A percentile compares a stretch with the other conserved stretches of the same genome.
phyloP scores from a whole-genome alignment of 1,140 invertebrate species.

The Paracyclopina nana region DNA sequence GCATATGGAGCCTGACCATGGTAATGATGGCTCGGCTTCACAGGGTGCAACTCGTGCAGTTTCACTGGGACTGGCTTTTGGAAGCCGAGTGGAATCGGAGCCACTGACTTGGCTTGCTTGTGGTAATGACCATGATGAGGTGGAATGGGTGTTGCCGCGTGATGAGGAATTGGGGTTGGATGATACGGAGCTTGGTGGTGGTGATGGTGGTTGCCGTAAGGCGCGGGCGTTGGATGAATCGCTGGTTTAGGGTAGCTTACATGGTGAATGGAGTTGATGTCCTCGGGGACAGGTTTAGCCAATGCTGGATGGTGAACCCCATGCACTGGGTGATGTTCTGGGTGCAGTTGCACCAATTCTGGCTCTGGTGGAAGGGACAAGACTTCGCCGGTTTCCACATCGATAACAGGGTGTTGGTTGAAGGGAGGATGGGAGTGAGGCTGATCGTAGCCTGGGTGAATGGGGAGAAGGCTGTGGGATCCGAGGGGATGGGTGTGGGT shows the following conservation, averaged over 20 bases:
- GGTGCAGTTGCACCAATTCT: neutral
- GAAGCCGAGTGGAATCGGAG: no score
- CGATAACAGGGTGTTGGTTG: neutral
- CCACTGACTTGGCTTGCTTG: no score
- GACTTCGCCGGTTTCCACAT: neutral
- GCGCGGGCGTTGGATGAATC: neutral
- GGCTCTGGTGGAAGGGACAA: neutral
- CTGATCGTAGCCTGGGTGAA: constrained; percentile 3
- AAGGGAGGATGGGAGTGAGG: constrained; percentile 10
- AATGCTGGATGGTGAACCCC: neutral
- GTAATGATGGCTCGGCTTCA: no score
- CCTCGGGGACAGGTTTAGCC: neutral
- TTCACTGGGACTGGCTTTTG: no score
- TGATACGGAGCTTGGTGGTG: neutral
- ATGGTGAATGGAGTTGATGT: neutral
- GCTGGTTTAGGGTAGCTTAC: neutral
- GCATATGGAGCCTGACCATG: no score
- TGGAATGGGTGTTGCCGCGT: neutral
- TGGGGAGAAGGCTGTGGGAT: constrained; percentile 2
- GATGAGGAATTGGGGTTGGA: neutral
- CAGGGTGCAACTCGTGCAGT: no score
- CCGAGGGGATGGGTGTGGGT: constrained; percentile 12
- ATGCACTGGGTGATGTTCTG: neutral
- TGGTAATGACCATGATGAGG: no score
- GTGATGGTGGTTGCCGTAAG: neutral